Evolutionary conservation across 2,113 vertebrate species (phyloP), one percentile per base, ranked within the genome.

Genomic region (Phycodurus eques): DNA sequence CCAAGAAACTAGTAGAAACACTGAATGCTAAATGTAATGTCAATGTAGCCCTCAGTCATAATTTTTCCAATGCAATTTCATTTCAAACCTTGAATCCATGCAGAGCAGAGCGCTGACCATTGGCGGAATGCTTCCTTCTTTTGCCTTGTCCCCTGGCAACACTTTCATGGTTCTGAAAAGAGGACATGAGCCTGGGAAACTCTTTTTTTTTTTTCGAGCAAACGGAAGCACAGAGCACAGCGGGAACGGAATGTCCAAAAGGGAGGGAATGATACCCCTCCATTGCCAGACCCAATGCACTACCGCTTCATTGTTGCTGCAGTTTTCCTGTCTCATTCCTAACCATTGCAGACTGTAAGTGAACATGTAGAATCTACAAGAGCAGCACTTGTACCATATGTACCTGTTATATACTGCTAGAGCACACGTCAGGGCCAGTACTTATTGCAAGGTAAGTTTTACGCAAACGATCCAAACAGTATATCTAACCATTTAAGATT

Each of bases 171-270:
- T 91, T 91, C 85, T 83, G 87, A 88, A 85, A 88, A 77, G 84
- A 84, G 85, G 81, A 86, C 85, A 83, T 80, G 77, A 84, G 90
- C 85, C 91, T 90, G 90, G 90, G 92, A 89, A 92, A 93, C 89
- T 76, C 84, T 90, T 90, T 65, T 74, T 69, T 3, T 39, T 87
- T 84, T 65, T 74, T 69, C 63, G 67, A 85, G 81, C 74, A 73
- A 74, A 78, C 78, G 72, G 74, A 77, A 74, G 84, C 78, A 85
- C 78, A 87, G 87, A 92, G 84, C 86, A 66, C 89, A 88, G 84
- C 78, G 14, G 84, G 87, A 86, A 89, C 81, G 76, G 88, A 91
- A 87, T 87, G 88, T 88, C 79, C 86, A 69, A 83, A 86, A 83
- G 71, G 63, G 31, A 77, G 82, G 78, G 77, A 84, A 78, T 43